These are phyloP conservation scores for Hoplodrina ambigua DNA, from an alignment of 2,888 invertebrate genomes.

Conservation along the genomic window DNA sequence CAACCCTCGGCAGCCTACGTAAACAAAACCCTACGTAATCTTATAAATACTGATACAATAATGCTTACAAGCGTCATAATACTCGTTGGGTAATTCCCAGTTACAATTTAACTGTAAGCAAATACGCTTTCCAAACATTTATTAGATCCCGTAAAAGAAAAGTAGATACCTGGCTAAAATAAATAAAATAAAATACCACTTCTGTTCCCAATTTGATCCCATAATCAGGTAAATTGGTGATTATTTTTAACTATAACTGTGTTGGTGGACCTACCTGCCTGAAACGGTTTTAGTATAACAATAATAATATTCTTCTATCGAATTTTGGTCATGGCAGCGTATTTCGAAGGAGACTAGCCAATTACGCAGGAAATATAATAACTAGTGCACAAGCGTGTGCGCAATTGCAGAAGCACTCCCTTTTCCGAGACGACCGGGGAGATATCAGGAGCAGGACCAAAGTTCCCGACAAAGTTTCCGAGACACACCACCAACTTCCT, in stretches of 20 bases:
- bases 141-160: conserved; percentile 26
- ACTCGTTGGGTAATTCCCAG: conserved; percentile 11
- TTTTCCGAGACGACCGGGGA: too few species aligned
- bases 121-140: background rate
- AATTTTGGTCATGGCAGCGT: background rate
- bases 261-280: background rate
- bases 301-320: background rate
- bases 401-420: too few species aligned
- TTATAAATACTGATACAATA: conserved; percentile 44
- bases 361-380: background rate
- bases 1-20: conserved; percentile 28
- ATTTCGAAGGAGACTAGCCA: background rate
- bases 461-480: too few species aligned
- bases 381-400: background rate
- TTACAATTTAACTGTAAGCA: conserved; percentile 2
- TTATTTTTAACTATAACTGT: conserved; percentile 15
- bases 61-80: conserved; percentile 33
- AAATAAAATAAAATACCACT: conserved; percentile 8
- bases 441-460: too few species aligned
- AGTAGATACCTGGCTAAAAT: background rate
- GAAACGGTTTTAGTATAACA: background rate
- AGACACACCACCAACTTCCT: too few species aligned
- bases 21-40: conserved; percentile 44
- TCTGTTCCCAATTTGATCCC: conserved; percentile 5
- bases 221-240: conserved; percentile 22